phyloP scores from a whole-genome alignment of 2,888 invertebrate species.

The Choristoneura rosaceana region DNA sequence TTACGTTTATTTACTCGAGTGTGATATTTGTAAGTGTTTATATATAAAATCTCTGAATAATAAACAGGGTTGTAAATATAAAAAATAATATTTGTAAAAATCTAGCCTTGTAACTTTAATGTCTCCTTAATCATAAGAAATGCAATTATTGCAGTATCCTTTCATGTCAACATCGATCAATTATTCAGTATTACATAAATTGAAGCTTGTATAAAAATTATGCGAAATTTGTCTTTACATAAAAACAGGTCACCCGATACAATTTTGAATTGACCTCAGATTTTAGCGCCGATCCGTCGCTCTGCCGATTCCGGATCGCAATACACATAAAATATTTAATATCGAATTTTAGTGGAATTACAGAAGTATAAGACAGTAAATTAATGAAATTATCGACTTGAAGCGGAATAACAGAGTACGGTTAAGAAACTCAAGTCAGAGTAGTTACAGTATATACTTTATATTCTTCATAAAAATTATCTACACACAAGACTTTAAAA shows the following conservation, averaged over 20 bases:
- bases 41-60: constrained; percentile 37
- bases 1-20: constrained; percentile 26
- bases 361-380: constrained; percentile 32
- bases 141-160: constrained; percentile 67
- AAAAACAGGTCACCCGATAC: constrained; percentile 26
- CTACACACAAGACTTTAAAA: constrained; percentile 82
- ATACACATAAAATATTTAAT: constrained; percentile 14
- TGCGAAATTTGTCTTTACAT: constrained; percentile 50
- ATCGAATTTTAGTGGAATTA: constrained; percentile 32
- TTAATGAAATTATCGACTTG: constrained; percentile 55
- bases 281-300: constrained; percentile 23
- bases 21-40: constrained; percentile 33
- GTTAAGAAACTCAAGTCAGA: constrained; percentile 70
- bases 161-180: constrained; percentile 61
- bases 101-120: constrained; percentile 76
- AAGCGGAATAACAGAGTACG: constrained; percentile 41
- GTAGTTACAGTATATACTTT: constrained; percentile 79
- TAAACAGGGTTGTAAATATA: constrained; percentile 60
- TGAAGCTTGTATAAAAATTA: constrained; percentile 59
- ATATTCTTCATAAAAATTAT: constrained; percentile 84
- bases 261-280: constrained; percentile 53
- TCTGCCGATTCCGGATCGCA: constrained; percentile 40
- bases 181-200: constrained; percentile 58
- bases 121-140: constrained; percentile 65
- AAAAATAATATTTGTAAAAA: constrained; percentile 70